Evolutionary conservation across 2,797 vertebrate genomes (phyloP).

Genomic region (Gouania willdenowi): DNA sequence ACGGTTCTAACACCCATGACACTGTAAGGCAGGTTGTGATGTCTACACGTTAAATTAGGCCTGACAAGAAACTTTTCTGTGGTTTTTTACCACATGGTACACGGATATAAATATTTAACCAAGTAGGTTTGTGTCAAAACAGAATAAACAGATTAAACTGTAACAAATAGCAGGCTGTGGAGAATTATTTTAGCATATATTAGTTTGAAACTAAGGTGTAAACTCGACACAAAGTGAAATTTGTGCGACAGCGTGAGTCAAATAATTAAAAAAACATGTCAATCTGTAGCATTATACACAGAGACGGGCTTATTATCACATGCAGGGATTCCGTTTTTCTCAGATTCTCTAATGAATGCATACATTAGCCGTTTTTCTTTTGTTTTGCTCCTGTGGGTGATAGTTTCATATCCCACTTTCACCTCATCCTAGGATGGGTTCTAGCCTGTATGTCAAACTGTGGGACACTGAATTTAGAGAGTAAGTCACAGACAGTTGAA

Average conservation of each 20-base stretch:
- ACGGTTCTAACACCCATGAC: conserved; percentile 59
- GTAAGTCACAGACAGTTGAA: too few relatives aligned
- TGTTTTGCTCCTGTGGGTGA: too few relatives aligned
- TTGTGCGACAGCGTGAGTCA: conserved; percentile 30
- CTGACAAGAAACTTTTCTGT: conserved; percentile 64
- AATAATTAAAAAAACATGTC: conserved; percentile 24
- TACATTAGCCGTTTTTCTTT: too few relatives aligned
- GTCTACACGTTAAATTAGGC: conserved; percentile 59
- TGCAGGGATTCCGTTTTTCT: too few relatives aligned
- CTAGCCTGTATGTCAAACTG: too few relatives aligned
- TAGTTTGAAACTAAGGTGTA: conserved; percentile 8
- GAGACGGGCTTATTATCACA: too few relatives aligned
- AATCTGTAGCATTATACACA: conserved; percentile 18
- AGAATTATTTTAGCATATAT: conserved; percentile 13
- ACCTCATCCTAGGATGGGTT: too few relatives aligned
- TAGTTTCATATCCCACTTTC: too few relatives aligned
- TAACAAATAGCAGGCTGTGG: conserved; percentile 32
- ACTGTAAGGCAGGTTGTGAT: conserved; percentile 36
- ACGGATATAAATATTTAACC: conserved; percentile 36
- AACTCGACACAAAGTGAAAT: conserved; percentile 36
- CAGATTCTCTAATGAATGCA: too few relatives aligned
- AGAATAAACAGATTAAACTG: conserved; percentile 40
- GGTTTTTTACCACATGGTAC: conserved; percentile 36
- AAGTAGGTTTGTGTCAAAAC: conserved; percentile 23
- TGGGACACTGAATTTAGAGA: too few relatives aligned